These are phyloP conservation scores for Naso thynnoides DNA, from an alignment of 2,797 vertebrate species.

Conservation along the genomic window DNA sequence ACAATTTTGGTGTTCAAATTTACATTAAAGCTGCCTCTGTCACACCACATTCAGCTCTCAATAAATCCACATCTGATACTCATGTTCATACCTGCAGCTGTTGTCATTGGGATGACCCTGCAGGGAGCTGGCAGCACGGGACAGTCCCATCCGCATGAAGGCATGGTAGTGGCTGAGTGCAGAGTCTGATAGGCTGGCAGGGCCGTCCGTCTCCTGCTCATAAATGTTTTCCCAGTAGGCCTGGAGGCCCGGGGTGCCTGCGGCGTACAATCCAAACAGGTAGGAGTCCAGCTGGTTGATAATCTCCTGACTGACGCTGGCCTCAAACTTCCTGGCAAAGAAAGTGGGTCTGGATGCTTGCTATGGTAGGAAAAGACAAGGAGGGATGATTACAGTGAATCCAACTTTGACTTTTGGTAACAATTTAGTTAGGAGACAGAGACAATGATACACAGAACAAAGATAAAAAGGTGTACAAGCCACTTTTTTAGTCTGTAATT, in stretches of 20 bases:
- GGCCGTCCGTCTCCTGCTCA: slow-evolving; percentile 89
- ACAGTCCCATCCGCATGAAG: slow-evolving; percentile 91
- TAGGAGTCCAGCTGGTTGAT: slow-evolving; percentile 93
- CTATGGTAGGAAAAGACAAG: slow-evolving; percentile 73
- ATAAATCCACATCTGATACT: not conserved
- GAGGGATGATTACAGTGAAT: not conserved
- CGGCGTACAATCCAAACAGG: slow-evolving; percentile 88
- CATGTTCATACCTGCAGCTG: slow-evolving; percentile 91
- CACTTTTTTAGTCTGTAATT: too few relatives aligned
- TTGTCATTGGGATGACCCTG: slow-evolving; percentile 85
- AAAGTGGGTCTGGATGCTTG: slow-evolving; percentile 95
- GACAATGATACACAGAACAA: not conserved
- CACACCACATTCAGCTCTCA: not conserved
- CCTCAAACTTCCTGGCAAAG: slow-evolving; percentile 98
- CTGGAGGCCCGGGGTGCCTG: slow-evolving; percentile 87
- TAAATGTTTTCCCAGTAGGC: slow-evolving; percentile 96
- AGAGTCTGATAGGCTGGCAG: slow-evolving; percentile 85
- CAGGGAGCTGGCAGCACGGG: slow-evolving; percentile 84
- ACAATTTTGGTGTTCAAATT: too few relatives aligned
- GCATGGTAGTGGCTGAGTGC: slow-evolving; percentile 91
- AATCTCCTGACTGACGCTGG: slow-evolving; percentile 95
- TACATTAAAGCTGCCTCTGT: not conserved
- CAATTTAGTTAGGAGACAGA: not conserved
- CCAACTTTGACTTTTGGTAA: not conserved
- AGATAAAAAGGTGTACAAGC: too few relatives aligned